phyloP scores from a whole-genome alignment of 2,797 vertebrate species.

The Micropoecilia bifurca region DNA sequence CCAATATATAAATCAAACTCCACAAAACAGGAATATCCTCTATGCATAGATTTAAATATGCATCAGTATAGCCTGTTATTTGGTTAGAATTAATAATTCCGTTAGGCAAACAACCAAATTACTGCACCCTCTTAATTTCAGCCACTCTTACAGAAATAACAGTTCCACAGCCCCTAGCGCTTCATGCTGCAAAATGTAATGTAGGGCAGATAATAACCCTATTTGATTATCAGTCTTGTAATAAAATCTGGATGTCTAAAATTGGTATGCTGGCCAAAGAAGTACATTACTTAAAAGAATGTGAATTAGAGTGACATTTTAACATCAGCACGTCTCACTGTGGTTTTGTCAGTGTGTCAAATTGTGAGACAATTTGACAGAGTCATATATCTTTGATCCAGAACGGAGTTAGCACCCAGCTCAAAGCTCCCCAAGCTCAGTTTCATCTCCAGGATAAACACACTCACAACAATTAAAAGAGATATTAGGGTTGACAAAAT shows the following conservation, averaged over 20 bases:
- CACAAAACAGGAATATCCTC: neutral
- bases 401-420: slow-evolving; percentile 65
- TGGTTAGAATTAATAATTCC: neutral
- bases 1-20: neutral
- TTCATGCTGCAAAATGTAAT: slow-evolving; percentile 51
- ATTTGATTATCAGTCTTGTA: slow-evolving; percentile 41
- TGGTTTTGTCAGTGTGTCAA: slow-evolving; percentile 6
- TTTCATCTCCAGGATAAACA: slow-evolving; percentile 76
- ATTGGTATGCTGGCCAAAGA: slow-evolving; percentile 27
- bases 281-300: slow-evolving; percentile 18
- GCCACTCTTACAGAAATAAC: slow-evolving; percentile 46
- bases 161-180: slow-evolving; percentile 41
- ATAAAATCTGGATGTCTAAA: slow-evolving; percentile 34
- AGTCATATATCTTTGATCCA: slow-evolving; percentile 65
- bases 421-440: slow-evolving; percentile 71
- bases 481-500: slow-evolving; percentile 79
- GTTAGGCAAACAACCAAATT: slow-evolving; percentile 36
- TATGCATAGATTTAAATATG: neutral
- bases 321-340: slow-evolving; percentile 20
- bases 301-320: slow-evolving; percentile 42
- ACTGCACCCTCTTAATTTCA: slow-evolving; percentile 41
- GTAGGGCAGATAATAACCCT: slow-evolving; percentile 26
- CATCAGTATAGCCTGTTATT: neutral
- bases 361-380: slow-evolving; percentile 59
- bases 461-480: slow-evolving; percentile 77